A percentile compares a stretch with the other conserved stretches of the same genome.
phyloP scores from a whole-genome alignment of 2,888 invertebrate species.

The Lagria hirta region DNA sequence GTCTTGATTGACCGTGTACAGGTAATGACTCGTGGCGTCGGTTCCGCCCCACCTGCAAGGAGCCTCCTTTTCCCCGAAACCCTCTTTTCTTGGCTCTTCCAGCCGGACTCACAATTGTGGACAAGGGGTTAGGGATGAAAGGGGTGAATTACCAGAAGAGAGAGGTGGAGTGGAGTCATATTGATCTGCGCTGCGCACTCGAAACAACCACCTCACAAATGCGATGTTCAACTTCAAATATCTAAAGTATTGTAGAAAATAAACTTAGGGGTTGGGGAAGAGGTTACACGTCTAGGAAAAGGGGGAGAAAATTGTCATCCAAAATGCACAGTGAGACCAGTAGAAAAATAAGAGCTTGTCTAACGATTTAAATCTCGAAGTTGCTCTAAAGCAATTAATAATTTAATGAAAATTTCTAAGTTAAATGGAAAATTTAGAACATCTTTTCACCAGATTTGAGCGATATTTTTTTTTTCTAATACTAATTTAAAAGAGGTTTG shows the following conservation, averaged over 20 bases:
- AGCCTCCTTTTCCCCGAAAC: constrained; percentile 29
- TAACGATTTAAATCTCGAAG: no score
- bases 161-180: constrained; percentile 38
- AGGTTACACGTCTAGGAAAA: no score
- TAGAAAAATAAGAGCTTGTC: no score
- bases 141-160: no score
- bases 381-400: no score
- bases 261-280: constrained; percentile 21
- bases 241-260: constrained; percentile 35
- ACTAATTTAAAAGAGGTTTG: no score
- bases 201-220: constrained; percentile 28
- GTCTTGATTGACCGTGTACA: constrained; percentile 40
- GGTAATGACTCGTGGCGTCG: constrained; percentile 41
- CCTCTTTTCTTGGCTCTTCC: constrained; percentile 24
- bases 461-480: no score
- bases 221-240: constrained; percentile 33
- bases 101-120: constrained; percentile 27
- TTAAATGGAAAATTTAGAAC: no score
- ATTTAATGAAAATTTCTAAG: no score
- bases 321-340: no score
- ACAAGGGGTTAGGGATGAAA: constrained; percentile 31
- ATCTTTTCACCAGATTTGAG: no score
- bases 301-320: not conserved
- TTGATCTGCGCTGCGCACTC: constrained; percentile 45
- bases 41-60: constrained; percentile 41